These are phyloP conservation scores for Embidobia sp. DNA, from an alignment of 2,888 invertebrate genomes.

Conservation along the genomic window DNA sequence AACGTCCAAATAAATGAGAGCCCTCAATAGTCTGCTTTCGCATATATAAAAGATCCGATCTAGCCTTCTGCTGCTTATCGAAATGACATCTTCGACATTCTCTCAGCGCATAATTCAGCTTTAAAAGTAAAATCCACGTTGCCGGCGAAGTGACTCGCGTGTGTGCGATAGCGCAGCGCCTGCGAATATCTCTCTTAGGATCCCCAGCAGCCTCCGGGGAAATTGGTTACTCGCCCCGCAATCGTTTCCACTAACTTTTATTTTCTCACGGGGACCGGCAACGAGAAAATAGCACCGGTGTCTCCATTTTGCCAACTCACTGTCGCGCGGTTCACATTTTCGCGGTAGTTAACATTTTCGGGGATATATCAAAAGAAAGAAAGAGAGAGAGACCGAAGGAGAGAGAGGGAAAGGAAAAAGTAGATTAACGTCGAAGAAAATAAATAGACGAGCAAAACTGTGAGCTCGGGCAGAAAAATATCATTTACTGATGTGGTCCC, in stretches of 20 bases:
- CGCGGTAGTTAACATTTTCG: no score
- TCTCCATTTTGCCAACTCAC: constrained; percentile 51
- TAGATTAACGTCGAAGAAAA: no score
- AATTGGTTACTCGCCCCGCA: constrained; percentile 72
- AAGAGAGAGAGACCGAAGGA: no score
- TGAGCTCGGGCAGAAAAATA: no score
- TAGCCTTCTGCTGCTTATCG: constrained; percentile 54
- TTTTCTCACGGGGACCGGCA: constrained; percentile 70
- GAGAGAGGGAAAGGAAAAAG: no score
- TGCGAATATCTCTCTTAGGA: constrained; percentile 70
- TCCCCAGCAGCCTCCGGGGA: constrained; percentile 72
- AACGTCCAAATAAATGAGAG: constrained; percentile 59
- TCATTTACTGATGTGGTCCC: no score
- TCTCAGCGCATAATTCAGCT: constrained; percentile 61
- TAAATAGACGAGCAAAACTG: no score
- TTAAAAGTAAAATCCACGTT: constrained; percentile 57
- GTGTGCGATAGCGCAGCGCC: constrained; percentile 53
- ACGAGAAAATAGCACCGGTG: constrained; percentile 72
- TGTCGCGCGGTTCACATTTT: constrained; percentile 22
- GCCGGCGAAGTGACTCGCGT: constrained; percentile 34
- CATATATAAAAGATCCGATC: constrained; percentile 56
- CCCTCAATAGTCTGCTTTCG: constrained; percentile 35
- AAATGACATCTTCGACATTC: constrained; percentile 64
- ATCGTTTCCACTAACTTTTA: constrained; percentile 70
- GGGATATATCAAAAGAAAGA: no score